These are phyloP conservation scores for Taphrorychus bicolor DNA, from an alignment of 2,888 invertebrate genomes.

Conservation along the genomic window DNA sequence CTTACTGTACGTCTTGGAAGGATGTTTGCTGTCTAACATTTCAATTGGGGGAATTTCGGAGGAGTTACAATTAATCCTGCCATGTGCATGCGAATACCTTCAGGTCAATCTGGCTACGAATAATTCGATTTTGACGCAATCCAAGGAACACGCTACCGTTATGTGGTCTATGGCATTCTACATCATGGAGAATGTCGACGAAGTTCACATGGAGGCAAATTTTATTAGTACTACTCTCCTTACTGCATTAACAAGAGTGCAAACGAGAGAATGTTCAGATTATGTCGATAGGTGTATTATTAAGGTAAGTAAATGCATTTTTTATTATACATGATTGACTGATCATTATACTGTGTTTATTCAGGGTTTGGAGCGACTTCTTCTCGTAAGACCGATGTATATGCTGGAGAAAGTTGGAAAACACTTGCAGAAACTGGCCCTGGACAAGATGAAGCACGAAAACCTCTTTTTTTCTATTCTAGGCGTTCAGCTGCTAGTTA, in stretches of 20 bases:
- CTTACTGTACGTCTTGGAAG: conserved; percentile 71
- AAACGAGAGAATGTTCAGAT: conserved; percentile 23
- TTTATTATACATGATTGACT: background rate
- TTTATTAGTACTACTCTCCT: conserved; percentile 66
- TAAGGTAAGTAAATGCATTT: conserved; percentile 54
- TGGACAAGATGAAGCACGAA: conserved; percentile 72
- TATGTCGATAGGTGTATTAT: conserved; percentile 48
- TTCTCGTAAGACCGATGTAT: conserved; percentile 63
- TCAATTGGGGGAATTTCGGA: conserved; percentile 60
- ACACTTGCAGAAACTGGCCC: conserved; percentile 71
- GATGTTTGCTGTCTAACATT: conserved; percentile 61
- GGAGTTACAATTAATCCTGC: conserved; percentile 62
- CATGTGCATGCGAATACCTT: conserved; percentile 63
- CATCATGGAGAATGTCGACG: conserved; percentile 75
- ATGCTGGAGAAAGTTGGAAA: conserved; percentile 66
- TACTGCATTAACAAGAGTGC: conserved; percentile 63
- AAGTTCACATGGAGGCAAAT: conserved; percentile 67
- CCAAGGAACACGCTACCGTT: conserved; percentile 70
- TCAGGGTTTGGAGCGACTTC: conserved; percentile 74
- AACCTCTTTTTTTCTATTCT: conserved; percentile 74
- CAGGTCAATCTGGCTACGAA: conserved; percentile 60
- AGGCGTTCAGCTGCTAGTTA: conserved; percentile 76
- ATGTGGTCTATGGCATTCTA: conserved; percentile 81
- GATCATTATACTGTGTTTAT: conserved; percentile 38
- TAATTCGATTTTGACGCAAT: conserved; percentile 53